Base-by-base conservation (phyloP, 1,140 invertebrate genomes). In the Samia ricini region DNA sequence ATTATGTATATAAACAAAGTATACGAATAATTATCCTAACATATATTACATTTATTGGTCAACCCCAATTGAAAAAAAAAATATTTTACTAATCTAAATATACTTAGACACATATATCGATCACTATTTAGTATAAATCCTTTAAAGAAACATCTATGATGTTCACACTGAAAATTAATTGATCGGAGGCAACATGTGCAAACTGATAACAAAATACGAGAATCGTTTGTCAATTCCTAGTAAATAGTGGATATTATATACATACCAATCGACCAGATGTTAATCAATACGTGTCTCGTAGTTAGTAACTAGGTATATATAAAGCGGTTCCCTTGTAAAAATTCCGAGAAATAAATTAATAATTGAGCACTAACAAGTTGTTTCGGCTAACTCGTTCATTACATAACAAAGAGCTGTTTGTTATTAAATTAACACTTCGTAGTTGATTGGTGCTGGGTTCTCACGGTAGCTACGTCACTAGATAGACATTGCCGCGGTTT, bases 371-470 rank as follows among this genome's bases (percentile, higher is more conserved):
- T 81, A 81, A 81, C 68, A 72, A 79, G 70, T 51, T 65, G 66
- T 77, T n/a, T 76, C 66, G 72, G 68, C 68, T 72, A 78, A 74
- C 70, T 76, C 52, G 58, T 62, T 79, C 67, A 68, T 78, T 80
- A 81, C 22, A 22, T 52, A 52, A 52, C 20, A 66, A 77, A 68
- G 24, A 51, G 48, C 18, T 19, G 77, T 72, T 81, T 82, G 81
- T 84, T 76, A 66, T 64, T 63, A 58, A 82, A 82, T 84, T 84
- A 82, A 64, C 79, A 74, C 69, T 23, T 52, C 33, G 42, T 67
- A 33, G 8, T 57, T 23, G 20, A 12, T 8, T 4, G 20, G 10
- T 78, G 20, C 22, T 8, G 10, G 20, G 10, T 78, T 81, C 71
- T 68, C 74, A 77, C 74, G 71, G 54, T 21, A 48, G 23, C 36